Conservation (phyloP, 1,140 invertebrate genomes). For the Muscidifurax raptorellus region DNA sequence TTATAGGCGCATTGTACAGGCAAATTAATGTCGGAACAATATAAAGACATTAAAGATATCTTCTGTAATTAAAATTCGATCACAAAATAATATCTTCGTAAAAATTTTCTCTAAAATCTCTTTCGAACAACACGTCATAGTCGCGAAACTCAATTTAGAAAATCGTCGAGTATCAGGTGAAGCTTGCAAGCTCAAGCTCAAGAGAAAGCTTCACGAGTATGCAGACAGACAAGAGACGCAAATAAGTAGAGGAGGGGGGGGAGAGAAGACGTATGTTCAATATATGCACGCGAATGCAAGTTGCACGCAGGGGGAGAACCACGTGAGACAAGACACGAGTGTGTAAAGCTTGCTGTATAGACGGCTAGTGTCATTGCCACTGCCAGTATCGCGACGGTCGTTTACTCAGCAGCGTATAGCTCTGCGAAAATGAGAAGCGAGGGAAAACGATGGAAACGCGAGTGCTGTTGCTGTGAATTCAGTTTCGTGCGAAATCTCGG, state of each 20-base stretch:
- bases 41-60: too few relatives aligned
- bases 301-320: background rate
- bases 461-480: too few relatives aligned
- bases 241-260: background rate
- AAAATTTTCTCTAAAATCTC: too few relatives aligned
- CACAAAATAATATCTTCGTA: too few relatives aligned
- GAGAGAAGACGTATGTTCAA: background rate
- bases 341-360: background rate
- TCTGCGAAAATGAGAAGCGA: background rate
- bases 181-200: background rate
- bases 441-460: too few relatives aligned
- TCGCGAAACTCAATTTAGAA: too few relatives aligned
- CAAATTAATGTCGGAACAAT: too few relatives aligned
- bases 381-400: background rate
- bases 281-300: background rate
- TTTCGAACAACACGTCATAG: too few relatives aligned
- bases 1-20: too few relatives aligned
- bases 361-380: constrained; percentile 24
- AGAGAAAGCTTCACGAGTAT: background rate
- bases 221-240: background rate
- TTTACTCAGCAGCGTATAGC: background rate
- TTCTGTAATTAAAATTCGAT: too few relatives aligned
- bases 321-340: background rate
- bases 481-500: too few relatives aligned
- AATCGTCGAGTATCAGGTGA: too few relatives aligned